Evolutionary conservation across 2,113 vertebrate genomes (phyloP).

Genomic region (Tragulus kanchil): DNA sequence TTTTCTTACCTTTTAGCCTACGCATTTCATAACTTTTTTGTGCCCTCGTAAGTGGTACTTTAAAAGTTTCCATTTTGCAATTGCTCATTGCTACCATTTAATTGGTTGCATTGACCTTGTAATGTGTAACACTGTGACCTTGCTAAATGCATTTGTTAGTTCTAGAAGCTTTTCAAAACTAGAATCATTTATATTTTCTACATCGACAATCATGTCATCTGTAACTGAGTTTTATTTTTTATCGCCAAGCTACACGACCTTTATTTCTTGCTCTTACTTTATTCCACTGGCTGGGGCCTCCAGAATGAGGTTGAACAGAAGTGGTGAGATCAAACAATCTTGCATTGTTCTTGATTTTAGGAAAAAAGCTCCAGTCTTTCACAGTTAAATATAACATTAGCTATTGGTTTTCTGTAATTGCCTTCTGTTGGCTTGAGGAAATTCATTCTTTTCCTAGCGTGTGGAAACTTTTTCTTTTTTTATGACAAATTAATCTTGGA

Average conservation of each 20-base stretch:
- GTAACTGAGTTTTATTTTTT: not conserved
- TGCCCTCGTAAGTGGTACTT: not conserved
- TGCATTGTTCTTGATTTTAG: not conserved
- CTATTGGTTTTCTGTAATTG: not conserved
- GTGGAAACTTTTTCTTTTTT: constrained; percentile 17
- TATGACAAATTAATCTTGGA: not conserved
- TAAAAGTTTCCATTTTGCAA: not conserved
- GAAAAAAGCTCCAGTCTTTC: not conserved
- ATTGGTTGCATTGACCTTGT: not conserved
- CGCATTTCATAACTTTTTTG: not conserved
- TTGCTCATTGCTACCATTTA: not conserved
- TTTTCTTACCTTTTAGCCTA: not conserved
- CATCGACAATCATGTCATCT: not conserved
- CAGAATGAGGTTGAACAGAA: not conserved
- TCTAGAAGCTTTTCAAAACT: not conserved
- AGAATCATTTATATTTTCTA: not conserved
- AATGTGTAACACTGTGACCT: not conserved
- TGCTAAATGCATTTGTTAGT: not conserved
- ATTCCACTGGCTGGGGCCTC: not conserved
- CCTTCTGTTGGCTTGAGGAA: not conserved
- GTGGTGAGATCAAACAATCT: not conserved
- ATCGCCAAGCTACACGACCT: not conserved
- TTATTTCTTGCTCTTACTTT: not conserved
- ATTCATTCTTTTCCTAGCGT: not conserved
- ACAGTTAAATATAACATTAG: not conserved